Evolutionary conservation across 1,140 invertebrate genomes (phyloP).

Genomic region (Hypsibius dujardini): DNA sequence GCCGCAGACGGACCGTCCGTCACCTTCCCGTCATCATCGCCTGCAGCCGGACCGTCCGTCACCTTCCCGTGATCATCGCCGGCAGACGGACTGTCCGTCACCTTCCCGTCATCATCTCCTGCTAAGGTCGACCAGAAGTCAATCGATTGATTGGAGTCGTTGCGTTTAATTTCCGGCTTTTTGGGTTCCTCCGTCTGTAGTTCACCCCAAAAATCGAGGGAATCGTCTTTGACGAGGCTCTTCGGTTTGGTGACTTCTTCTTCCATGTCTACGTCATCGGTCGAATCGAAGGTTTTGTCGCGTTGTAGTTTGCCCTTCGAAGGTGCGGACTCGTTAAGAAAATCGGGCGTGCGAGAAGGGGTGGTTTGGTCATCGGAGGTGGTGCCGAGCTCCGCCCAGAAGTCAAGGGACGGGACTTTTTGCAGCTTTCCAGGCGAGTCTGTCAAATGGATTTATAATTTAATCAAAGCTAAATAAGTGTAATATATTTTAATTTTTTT

Average conservation of each 20-base stretch:
- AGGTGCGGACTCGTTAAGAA: no score
- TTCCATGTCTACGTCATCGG: not conserved
- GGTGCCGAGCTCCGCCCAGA: not conserved
- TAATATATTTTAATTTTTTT: slow-evolving; percentile 6
- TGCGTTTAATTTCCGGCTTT: no score
- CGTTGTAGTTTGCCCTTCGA: not conserved
- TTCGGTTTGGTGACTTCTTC: not conserved
- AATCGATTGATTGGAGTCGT: not conserved
- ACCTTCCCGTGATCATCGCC: not conserved
- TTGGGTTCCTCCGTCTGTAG: not conserved
- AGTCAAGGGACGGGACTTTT: not conserved
- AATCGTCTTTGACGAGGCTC: not conserved
- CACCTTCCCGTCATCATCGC: not conserved
- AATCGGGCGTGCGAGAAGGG: no score
- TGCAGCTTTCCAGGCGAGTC: not conserved
- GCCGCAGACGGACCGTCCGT: not conserved
- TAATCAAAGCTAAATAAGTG: no score
- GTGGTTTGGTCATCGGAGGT: no score
- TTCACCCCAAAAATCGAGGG: not conserved
- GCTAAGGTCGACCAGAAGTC: not conserved
- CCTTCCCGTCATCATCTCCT: not conserved
- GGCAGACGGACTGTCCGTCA: no score
- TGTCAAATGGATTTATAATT: no score
- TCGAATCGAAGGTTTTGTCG: not conserved
- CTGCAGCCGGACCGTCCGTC: not conserved